phyloP scores from a whole-genome alignment of 1,140 invertebrate species.

The Zelostemma sp. region DNA sequence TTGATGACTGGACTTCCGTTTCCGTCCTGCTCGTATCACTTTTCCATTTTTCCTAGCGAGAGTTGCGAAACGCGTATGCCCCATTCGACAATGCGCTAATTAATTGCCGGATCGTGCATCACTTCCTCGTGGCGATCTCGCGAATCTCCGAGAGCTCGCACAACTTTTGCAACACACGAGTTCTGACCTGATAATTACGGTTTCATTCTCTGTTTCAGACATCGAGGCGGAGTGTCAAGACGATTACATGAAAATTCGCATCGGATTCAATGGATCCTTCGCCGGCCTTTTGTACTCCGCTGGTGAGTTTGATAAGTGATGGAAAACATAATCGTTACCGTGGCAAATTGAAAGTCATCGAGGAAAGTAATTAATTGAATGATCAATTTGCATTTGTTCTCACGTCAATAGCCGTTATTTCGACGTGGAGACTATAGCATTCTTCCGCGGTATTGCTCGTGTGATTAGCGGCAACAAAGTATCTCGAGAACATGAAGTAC shows the following conservation, averaged over 20 bases:
- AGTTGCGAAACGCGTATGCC: conserved; percentile 30
- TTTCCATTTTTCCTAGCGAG: conserved; percentile 4
- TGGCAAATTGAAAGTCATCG: too few relatives aligned
- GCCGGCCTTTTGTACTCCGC: conserved; percentile 90
- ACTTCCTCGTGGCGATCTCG: neutral
- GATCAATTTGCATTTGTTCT: conserved; percentile 39
- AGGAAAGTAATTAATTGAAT: conserved; percentile 34
- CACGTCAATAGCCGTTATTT: conserved; percentile 28
- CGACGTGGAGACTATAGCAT: conserved; percentile 22
- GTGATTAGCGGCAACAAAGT: conserved; percentile 42
- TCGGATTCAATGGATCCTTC: conserved; percentile 93
- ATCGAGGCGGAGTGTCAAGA: conserved; percentile 96
- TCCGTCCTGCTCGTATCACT: conserved; percentile 26
- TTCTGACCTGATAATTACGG: neutral
- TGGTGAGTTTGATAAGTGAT: conserved; percentile 73
- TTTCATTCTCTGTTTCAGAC: conserved; percentile 73
- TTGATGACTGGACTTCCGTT: conserved; percentile 60
- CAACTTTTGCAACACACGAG: neutral
- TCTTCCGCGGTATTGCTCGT: conserved; percentile 17
- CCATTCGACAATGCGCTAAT: neutral
- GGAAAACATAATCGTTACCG: too few relatives aligned
- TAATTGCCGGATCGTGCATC: neutral
- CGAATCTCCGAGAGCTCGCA: neutral
- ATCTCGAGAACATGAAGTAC: conserved; percentile 21
- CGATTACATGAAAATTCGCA: conserved; percentile 94